Evolutionary conservation across 2,888 invertebrate species (phyloP).

Genomic region (Prostheceraeus crozeri): DNA sequence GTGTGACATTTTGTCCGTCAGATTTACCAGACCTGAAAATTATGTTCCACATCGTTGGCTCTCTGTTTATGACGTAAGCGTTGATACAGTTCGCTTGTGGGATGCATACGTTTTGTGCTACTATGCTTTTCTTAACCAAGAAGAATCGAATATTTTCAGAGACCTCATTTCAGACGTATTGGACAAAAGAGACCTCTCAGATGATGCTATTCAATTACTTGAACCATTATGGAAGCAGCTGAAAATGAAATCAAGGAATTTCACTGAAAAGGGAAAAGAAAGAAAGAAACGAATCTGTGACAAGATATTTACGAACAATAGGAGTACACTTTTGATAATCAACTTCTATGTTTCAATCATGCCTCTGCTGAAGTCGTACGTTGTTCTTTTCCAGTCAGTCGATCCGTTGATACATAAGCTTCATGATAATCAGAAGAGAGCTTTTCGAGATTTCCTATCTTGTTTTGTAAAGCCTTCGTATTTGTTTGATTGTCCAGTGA

Average conservation of each 20-base stretch:
- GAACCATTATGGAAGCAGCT: conserved; percentile 9
- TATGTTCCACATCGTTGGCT: conserved; percentile 39
- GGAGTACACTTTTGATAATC: conserved; percentile 23
- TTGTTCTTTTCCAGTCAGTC: conserved; percentile 26
- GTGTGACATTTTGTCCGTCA: conserved; percentile 32
- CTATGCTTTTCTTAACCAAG: conserved; percentile 18
- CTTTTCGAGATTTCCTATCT: conserved; percentile 18
- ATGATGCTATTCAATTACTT: not conserved
- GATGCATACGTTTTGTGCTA: conserved; percentile 29
- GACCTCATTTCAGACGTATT: not conserved
- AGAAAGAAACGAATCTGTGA: conserved; percentile 25
- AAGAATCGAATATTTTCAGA: conserved; percentile 4
- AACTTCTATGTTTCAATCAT: conserved; percentile 28
- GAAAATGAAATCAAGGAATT: conserved; percentile 30
- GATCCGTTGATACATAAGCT: conserved; percentile 29
- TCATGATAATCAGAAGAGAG: conserved; percentile 22
- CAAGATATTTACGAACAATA: not conserved
- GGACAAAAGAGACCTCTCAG: conserved; percentile 1
- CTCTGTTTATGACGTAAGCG: conserved; percentile 37
- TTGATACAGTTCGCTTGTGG: not conserved
- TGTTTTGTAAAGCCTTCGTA: conserved; percentile 35
- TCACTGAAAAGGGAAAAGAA: conserved; percentile 25
- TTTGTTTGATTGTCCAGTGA: too few species aligned
- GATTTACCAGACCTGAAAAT: conserved; percentile 30
- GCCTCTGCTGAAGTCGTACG: conserved; percentile 29